These are phyloP conservation scores for Engraulis encrasicolus DNA, from an alignment of 2,113 vertebrate genomes.

Conservation along the genomic window DNA sequence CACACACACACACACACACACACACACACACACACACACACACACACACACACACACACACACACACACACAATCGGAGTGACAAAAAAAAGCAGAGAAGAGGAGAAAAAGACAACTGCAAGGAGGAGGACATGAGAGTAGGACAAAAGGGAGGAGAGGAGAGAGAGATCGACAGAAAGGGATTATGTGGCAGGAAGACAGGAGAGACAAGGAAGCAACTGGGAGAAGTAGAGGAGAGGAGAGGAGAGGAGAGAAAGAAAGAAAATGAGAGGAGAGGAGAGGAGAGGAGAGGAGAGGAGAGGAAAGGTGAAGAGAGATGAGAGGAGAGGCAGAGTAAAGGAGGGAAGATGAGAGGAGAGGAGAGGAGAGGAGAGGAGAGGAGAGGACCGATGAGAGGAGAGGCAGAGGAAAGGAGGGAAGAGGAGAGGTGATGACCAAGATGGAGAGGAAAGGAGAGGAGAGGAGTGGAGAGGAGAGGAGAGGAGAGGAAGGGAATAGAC, in stretches of 20 bases:
- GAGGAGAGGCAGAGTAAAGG: conserved; percentile 8
- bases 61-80: conserved; percentile 43
- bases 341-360: conserved; percentile 21
- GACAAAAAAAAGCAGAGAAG: too few species aligned
- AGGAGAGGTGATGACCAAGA: neutral
- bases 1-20: too few species aligned
- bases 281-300: conserved; percentile 41
- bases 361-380: neutral
- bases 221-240: too few species aligned
- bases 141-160: too few species aligned
- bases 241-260: neutral
- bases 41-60: too few species aligned
- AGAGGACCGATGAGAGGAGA: neutral
- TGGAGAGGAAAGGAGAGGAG: conserved; percentile 7
- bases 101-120: too few species aligned
- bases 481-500: conserved; percentile 14
- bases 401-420: conserved; percentile 55
- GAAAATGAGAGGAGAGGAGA: conserved; percentile 37
- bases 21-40: too few species aligned
- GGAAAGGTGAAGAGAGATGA: conserved; percentile 55
- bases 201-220: too few species aligned
- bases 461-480: conserved; percentile 37
- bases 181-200: too few species aligned
- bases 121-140: too few species aligned
- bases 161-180: too few species aligned